Percentiles rank a stretch among this genome's conserved stretches.
Evolutionary conservation across 2,797 vertebrate genomes (phyloP).

Genomic region (Pantherophis vulpinus): DNA sequence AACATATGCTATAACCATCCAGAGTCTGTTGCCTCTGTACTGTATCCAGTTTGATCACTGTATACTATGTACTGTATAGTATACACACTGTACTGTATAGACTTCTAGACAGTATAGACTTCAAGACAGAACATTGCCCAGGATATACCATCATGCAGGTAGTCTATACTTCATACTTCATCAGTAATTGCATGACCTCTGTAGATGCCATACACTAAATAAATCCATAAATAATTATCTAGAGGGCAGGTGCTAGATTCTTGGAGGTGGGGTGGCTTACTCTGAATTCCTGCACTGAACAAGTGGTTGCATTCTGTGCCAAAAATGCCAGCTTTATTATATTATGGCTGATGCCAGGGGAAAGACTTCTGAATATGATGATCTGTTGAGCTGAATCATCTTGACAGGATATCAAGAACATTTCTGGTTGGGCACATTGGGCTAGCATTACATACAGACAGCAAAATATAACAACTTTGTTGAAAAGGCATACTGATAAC

Average conservation of each 20-base stretch:
- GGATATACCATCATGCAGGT: not conserved
- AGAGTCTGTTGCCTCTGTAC: not conserved
- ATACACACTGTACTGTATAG: too few species aligned
- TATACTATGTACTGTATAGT: not conserved
- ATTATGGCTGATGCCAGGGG: not conserved
- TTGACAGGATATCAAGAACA: not conserved
- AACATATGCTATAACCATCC: not conserved
- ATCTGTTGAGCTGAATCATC: not conserved
- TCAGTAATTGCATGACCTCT: too few species aligned
- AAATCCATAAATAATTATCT: not conserved
- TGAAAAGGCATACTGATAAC: not conserved
- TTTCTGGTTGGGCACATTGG: not conserved
- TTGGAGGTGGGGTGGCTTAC: not conserved
- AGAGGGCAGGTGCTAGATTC: not conserved
- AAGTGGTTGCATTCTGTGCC: not conserved
- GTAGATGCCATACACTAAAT: too few species aligned
- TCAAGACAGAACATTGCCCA: not conserved
- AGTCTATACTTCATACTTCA: not conserved
- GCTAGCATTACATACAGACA: not conserved
- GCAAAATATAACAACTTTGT: not conserved
- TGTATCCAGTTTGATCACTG: not conserved
- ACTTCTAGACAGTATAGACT: not conserved
- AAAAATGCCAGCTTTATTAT: not conserved
- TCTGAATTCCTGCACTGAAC: not conserved
- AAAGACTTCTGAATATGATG: not conserved